Base-by-base conservation (phyloP, 2,113 vertebrate species). In the Cryptotis parvus region DNA sequence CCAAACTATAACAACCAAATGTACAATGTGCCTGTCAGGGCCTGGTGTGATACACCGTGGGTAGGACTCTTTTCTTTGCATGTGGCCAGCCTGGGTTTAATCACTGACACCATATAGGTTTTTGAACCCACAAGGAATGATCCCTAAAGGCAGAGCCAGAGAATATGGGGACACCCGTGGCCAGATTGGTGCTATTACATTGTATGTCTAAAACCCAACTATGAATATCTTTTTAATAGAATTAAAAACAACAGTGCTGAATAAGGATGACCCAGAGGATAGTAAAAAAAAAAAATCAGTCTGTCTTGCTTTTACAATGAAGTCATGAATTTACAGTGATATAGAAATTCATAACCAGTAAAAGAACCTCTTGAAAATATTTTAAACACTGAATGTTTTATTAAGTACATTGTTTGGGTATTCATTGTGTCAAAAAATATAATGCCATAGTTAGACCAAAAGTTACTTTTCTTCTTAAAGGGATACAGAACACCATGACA, bases 291-390 rank as follows among this genome's bases (percentile, higher is more conserved):
- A 49, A 52, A 26, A 41, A 72, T 66, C 58, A 9, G 37, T 90
- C 20, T 90, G 5, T 58, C 70, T 73, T 41, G 66, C 1, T 81
- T 37, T 39, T 27, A n/a, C 14, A 31, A 41, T 68, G 26, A 9
- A 84, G 6, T 61, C 55, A 82, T 52, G 22, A 29, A 68, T 69
- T 75, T 65, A 39, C 9, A 76, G 69, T 75, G 52, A 39, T 65
- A 31, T 31, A 65, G 6, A 31, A 31, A 55, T 72, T 92, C 16
- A 29, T 66, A 70, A 39, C 45, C 41, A 22, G 26, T 78, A 65
- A 70, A 92, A 87, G 72, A 2, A 33, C 31, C 6, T 43, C 31
- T 84, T 88, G 14, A 76, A 91, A 52, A 76, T 84, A 87, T 70
- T 84, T 66, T 73, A 41, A 87, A 49, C 35, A 6, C 18, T 9